Evolutionary conservation across 1,140 invertebrate genomes (phyloP).

Genomic region (Tetragonula clypearis): DNA sequence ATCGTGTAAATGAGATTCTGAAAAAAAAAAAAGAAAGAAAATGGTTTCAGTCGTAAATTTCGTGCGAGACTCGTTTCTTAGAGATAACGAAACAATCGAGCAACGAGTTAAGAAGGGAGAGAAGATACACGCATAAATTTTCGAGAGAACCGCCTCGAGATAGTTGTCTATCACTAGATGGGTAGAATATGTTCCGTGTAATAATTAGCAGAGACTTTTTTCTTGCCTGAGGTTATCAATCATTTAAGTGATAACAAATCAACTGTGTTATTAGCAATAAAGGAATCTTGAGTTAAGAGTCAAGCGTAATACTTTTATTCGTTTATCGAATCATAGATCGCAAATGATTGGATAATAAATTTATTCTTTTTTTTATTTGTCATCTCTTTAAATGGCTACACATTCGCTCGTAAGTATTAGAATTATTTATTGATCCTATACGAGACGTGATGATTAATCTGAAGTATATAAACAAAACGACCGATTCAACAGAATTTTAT

Average conservation of each 20-base stretch:
- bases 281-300: too few species aligned
- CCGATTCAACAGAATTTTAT: background rate
- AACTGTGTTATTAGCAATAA: background rate
- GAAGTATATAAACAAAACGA: too few species aligned
- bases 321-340: too few species aligned
- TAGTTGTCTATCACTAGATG: conserved; percentile 36
- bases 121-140: background rate
- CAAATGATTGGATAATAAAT: background rate
- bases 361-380: background rate
- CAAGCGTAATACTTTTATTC: background rate
- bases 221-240: conserved; percentile 18
- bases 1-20: background rate
- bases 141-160: background rate
- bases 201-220: conserved; percentile 23
- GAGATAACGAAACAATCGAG: conserved; percentile 2
- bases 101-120: conserved; percentile 9
- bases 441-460: background rate
- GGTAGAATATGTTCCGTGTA: background rate
- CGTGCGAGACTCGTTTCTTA: background rate
- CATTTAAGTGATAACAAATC: conserved; percentile 18
- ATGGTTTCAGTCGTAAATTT: background rate
- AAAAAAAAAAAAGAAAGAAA: background rate
- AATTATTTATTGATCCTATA: background rate
- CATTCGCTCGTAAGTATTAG: background rate
- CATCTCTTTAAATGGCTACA: background rate